Base-by-base conservation (phyloP, 2,888 invertebrate genomes). In the Leptopilina drosophilae region DNA sequence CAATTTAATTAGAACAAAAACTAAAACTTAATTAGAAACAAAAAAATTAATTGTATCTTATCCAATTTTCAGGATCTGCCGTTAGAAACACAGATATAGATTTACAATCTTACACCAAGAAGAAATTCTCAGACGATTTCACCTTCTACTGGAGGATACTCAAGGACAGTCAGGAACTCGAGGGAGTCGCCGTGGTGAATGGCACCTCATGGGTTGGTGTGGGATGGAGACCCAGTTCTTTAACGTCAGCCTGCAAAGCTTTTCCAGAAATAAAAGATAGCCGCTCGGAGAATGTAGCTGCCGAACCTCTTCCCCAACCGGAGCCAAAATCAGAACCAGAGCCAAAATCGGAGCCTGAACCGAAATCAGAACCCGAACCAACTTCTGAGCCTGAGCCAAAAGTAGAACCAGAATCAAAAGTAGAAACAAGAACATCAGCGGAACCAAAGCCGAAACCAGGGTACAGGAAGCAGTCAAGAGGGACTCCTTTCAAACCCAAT, bases 201-300 rank as follows among this genome's bases (percentile, higher is more conserved):
- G 95, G 97, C 2, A 96, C 96, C 0, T 96, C 97, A 14, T 99
- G 92, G 93, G 86, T 92, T 91, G 97, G 95, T 8, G 86, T 99
- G 7, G 99, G 99, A n/a, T 99, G 98, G 98, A 93, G 98, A 78
- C 98, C 98, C 0, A 93, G 93, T 64, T 94, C 94, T 11, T 88
- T 97, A 78, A 96, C 95, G 0, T 94, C 96, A 26, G 93, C 94
- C 77, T 97, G 97, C 89, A 95, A 95, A 87, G 96, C 96, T 86
- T 97, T 97, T 90, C 97, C 97, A 0, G 93, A 95, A 0, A 93
- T 95, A 49, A 92, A 92, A 11, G 94, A 93, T 65, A 90, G 81
- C 78, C 83, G 65, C 9, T 20, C 69, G 2, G 62, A 73, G 12
- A 77, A 77, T 15, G 82, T 89, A 12, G 90, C 90, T 82, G 87